Conservation (phyloP, 2,888 invertebrate species). For the Drosophila engyochracea region DNA sequence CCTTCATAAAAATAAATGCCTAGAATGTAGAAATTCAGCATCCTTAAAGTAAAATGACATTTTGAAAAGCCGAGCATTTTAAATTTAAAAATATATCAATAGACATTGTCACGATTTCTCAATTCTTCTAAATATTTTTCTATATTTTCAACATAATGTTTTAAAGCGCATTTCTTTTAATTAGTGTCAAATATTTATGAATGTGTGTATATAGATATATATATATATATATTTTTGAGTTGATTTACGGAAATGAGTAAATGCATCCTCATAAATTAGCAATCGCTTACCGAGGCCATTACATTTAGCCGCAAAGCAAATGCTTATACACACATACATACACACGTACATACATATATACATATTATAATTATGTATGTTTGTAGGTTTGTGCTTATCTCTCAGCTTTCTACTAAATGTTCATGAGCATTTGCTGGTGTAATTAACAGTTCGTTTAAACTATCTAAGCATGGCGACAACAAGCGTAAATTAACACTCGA, state of each 20-base stretch:
- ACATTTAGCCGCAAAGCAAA: slow-evolving; percentile 33
- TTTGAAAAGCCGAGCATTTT: background rate
- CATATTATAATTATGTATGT: background rate
- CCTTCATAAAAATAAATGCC: background rate
- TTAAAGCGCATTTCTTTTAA: background rate
- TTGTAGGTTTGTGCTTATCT: background rate
- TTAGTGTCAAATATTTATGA: background rate
- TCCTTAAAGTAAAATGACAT: background rate
- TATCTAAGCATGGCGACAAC: slow-evolving; percentile 65
- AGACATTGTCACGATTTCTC: background rate
- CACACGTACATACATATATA: background rate
- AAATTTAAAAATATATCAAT: background rate
- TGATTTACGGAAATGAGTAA: background rate
- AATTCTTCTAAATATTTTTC: background rate
- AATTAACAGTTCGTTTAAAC: slow-evolving; percentile 69
- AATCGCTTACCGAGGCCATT: slow-evolving; percentile 38
- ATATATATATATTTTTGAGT: background rate
- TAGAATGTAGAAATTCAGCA: background rate
- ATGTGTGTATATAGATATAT: background rate
- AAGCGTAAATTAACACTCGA: slow-evolving; percentile 72
- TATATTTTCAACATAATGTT: background rate
- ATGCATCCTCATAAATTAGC: slow-evolving; percentile 37
- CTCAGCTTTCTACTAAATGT: slow-evolving; percentile 54
- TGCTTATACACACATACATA: background rate
- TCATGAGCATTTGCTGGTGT: slow-evolving; percentile 55